Evolutionary conservation across 2,888 invertebrate genomes (phyloP).

Genomic region (Pristionchus mayeri): DNA sequence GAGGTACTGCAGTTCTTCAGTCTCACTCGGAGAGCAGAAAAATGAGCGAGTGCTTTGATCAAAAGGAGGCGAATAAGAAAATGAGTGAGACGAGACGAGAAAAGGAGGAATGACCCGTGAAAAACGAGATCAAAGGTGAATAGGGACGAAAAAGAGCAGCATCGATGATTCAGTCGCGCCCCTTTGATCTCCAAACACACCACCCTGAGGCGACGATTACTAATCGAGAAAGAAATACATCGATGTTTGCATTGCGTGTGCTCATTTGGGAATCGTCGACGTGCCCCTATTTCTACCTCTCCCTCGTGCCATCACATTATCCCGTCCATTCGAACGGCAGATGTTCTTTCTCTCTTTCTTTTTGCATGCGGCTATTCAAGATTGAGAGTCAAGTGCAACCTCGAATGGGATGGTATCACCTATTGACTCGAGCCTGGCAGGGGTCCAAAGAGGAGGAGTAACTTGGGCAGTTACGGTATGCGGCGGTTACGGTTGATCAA

Average conservation of each 20-base stretch:
- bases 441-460: not conserved
- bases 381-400: conserved; percentile 30
- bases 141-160: conserved; percentile 15
- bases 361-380: not conserved
- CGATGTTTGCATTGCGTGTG: not conserved
- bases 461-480: not conserved
- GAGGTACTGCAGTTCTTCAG: no score
- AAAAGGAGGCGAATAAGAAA: not conserved
- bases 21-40: no score
- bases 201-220: conserved; percentile 25
- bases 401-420: not conserved
- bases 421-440: not conserved
- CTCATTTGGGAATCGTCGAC: not conserved
- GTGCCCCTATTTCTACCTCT: not conserved
- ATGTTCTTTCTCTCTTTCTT: conserved; percentile 29
- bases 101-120: not conserved
- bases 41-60: no score
- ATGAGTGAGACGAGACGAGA: not conserved
- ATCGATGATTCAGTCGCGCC: conserved; percentile 7
- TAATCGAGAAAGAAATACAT: not conserved
- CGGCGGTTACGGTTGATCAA: not conserved
- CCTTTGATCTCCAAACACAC: not conserved
- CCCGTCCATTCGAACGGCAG: conserved; percentile 31
- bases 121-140: conserved; percentile 16
- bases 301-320: conserved; percentile 29